Evolutionary conservation across 2,797 vertebrate species (phyloP).

Genomic region (Chiloscyllium punctatum): DNA sequence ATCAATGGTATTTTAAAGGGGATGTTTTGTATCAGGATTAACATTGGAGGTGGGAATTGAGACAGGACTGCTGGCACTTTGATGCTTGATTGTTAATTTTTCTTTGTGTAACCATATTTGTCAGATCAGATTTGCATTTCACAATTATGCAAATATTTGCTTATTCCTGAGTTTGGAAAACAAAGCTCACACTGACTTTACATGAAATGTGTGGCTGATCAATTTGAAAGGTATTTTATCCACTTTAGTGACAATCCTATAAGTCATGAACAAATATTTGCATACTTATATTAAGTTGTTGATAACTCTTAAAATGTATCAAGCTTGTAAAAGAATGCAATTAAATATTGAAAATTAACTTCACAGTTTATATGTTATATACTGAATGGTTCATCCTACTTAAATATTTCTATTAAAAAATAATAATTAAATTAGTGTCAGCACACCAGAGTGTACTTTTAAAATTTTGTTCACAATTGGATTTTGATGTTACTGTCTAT

Average conservation of each 20-base stretch:
- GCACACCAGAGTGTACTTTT: neutral
- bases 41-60: slow-evolving; percentile 83
- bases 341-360: neutral
- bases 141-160: slow-evolving; percentile 50
- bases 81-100: slow-evolving; percentile 93
- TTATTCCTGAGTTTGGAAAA: slow-evolving; percentile 22
- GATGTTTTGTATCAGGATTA: slow-evolving; percentile 85
- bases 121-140: slow-evolving; percentile 73
- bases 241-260: neutral
- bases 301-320: neutral
- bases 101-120: slow-evolving; percentile 86
- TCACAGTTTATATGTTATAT: neutral
- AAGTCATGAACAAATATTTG: neutral
- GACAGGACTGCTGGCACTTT: slow-evolving; percentile 80
- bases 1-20: slow-evolving; percentile 85
- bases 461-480: too few relatives aligned
- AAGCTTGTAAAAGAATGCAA: neutral
- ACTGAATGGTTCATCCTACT: neutral
- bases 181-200: neutral
- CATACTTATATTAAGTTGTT: neutral
- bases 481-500: too few relatives aligned
- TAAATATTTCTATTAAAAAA: slow-evolving; percentile 39
- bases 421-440: slow-evolving; percentile 41
- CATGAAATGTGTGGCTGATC: neutral
- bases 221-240: neutral